A percentile compares a stretch with the other conserved stretches of the same genome.
phyloP scores from a whole-genome alignment of 2,888 invertebrate species.

The Mylabris sibirica region DNA sequence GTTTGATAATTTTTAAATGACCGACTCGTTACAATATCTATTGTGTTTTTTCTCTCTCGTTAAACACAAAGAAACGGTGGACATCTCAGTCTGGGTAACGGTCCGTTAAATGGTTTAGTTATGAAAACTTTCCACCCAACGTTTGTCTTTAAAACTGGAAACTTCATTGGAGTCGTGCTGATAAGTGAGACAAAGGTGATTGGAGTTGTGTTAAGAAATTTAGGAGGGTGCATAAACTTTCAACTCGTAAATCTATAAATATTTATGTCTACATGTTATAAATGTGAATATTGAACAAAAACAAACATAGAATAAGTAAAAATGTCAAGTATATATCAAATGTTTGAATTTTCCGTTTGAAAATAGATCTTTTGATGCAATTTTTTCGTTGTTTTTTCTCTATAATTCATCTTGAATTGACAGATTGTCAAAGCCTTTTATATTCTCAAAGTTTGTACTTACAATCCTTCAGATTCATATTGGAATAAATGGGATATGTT shows the following conservation, averaged over 20 bases:
- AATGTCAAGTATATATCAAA: conserved; percentile 2
- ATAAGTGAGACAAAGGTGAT: not conserved
- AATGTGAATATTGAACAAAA: not conserved
- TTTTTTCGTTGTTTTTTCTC: not conserved
- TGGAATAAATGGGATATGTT: not conserved
- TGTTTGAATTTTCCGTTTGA: not conserved
- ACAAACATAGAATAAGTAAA: not conserved
- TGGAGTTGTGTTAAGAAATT: not conserved
- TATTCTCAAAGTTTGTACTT: not conserved
- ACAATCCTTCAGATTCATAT: not conserved
- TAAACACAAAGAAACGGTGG: too few species aligned
- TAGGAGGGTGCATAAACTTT: not conserved
- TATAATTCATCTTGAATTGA: not conserved
- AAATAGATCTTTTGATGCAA: not conserved
- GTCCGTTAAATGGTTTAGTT: too few species aligned
- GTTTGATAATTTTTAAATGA: too few species aligned
- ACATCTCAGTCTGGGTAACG: too few species aligned
- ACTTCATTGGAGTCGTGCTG: not conserved
- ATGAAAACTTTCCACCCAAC: too few species aligned
- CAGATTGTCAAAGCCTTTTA: not conserved
- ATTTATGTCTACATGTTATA: not conserved
- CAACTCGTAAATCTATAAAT: not conserved
- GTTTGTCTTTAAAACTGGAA: not conserved
- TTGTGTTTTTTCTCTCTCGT: too few species aligned
- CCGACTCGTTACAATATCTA: too few species aligned